phyloP scores from a whole-genome alignment of 2,113 vertebrate genomes.

The Scalopus aquaticus region DNA sequence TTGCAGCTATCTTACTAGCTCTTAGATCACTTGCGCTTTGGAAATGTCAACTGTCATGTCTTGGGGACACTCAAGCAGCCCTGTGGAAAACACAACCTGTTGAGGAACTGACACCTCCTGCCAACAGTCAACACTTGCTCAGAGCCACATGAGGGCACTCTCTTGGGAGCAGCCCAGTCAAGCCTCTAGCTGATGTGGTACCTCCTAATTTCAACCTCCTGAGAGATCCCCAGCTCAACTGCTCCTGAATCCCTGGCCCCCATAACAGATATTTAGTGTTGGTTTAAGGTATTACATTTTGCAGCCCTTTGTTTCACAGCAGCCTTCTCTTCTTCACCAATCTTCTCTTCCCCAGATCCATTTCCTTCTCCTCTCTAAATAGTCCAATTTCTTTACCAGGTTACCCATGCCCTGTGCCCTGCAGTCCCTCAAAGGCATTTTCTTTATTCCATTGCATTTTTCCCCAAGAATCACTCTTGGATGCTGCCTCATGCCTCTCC shows the following conservation, averaged over 20 bases:
- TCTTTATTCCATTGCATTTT: not conserved
- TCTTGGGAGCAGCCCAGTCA: not conserved
- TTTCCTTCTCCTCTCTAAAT: not conserved
- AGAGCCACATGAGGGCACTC: fast-evolving
- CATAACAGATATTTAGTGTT: not conserved
- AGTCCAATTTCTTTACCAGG: not conserved
- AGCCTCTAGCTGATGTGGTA: not conserved
- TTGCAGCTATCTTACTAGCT: not conserved
- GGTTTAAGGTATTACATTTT: not conserved
- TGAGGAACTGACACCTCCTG: not conserved
- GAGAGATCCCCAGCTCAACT: not conserved
- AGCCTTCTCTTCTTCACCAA: not conserved
- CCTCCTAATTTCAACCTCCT: not conserved
- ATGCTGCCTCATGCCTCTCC: not conserved
- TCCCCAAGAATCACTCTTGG: not conserved
- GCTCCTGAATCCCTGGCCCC: not conserved
- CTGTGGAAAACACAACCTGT: not conserved
- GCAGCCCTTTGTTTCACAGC: no score
- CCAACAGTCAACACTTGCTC: not conserved
- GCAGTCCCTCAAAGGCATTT: not conserved
- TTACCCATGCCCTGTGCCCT: not conserved
- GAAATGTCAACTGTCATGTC: not conserved
- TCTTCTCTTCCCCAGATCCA: not conserved
- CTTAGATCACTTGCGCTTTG: not conserved
- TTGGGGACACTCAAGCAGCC: not conserved